Evolutionary conservation across 2,797 vertebrate genomes (phyloP).

Genomic region (Acanthornis magna): DNA sequence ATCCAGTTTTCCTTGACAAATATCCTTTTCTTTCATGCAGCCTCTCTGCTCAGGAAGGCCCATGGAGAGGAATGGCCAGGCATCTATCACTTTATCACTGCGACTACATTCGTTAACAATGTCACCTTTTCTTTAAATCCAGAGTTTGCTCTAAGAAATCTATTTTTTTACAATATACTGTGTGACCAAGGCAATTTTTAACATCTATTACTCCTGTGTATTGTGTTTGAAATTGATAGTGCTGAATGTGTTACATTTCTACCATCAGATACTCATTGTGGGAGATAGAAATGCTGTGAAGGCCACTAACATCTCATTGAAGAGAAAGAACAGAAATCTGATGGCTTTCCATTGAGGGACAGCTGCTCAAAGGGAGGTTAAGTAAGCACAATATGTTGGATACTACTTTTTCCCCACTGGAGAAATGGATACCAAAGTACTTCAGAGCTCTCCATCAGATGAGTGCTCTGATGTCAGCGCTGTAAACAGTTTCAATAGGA

Average conservation of each 20-base stretch:
- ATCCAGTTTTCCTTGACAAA: conserved; percentile 8
- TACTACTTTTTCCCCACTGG: neutral
- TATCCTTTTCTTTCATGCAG: neutral
- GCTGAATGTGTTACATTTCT: conserved; percentile 1
- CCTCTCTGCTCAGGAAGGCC: neutral
- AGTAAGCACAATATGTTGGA: neutral
- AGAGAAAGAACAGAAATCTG: neutral
- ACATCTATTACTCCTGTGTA: conserved; percentile 20
- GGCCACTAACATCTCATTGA: neutral
- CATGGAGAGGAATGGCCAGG: neutral
- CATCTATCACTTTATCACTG: neutral
- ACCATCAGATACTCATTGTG: neutral
- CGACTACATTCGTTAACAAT: neutral
- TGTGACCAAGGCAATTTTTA: conserved; percentile 30
- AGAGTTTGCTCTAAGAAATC: conserved; percentile 22
- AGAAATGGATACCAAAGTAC: neutral
- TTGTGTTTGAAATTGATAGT: conserved; percentile 28
- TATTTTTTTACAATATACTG: conserved; percentile 15
- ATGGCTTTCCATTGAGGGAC: neutral
- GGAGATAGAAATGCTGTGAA: neutral
- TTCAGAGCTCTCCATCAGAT: neutral
- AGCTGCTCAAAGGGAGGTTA: conserved; percentile 25
- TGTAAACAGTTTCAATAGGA: neutral
- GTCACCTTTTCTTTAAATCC: conserved; percentile 51
- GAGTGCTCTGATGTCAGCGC: neutral